phyloP scores from a whole-genome alignment of 2,113 vertebrate species.

The Archilochus colubris region DNA sequence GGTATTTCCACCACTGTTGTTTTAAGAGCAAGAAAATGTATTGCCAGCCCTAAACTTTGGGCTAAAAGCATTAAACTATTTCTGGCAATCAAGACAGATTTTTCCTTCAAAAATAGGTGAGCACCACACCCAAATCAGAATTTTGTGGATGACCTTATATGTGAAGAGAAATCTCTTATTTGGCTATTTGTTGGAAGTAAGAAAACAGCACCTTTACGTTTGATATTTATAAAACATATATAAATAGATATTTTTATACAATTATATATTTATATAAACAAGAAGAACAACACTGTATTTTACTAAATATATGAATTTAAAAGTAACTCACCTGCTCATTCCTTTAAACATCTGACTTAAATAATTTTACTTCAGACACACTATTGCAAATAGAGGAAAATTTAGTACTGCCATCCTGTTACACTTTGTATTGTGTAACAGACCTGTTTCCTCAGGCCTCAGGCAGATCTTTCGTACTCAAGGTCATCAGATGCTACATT shows the following conservation, averaged over 20 bases:
- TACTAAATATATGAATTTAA: not conserved
- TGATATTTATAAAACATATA: not conserved
- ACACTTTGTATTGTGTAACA: not conserved
- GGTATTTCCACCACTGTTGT: not conserved
- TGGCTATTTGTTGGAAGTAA: not conserved
- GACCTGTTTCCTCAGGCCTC: not conserved
- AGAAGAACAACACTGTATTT: not conserved
- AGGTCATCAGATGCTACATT: not conserved
- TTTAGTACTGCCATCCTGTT: not conserved
- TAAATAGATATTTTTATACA: too few species aligned
- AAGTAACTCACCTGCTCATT: not conserved
- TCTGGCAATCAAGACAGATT: not conserved
- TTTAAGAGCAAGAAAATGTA: not conserved
- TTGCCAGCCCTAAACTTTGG: not conserved
- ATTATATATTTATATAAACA: not conserved
- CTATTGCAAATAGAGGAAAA: not conserved
- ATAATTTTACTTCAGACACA: not conserved
- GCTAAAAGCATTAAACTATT: not conserved
- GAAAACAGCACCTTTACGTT: not conserved
- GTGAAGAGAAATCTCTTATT: not conserved
- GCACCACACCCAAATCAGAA: not conserved
- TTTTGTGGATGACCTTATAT: not conserved
- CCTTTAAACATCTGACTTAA: accelerated
- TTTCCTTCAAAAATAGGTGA: not conserved
- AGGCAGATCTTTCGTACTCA: not conserved